Base-by-base conservation (phyloP, 1,140 invertebrate species). In the Campodea augens region DNA sequence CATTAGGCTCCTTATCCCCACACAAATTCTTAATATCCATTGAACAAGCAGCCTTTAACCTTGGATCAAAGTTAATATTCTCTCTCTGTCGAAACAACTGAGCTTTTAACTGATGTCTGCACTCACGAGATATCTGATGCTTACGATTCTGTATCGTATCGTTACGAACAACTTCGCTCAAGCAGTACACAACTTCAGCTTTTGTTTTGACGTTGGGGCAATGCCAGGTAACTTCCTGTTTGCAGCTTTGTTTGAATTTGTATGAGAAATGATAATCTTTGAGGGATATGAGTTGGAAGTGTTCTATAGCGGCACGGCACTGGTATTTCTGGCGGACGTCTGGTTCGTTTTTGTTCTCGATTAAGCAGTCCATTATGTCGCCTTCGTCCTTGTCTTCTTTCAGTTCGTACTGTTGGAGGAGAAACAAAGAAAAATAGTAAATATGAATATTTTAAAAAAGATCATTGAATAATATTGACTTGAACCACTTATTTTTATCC, bases 211-310 rank as follows among this genome's bases (percentile, higher is more conserved):
- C 43, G 45, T 46, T 45, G 52, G n/a, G 25, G 64, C 92, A 98
- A 60, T 78, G 79, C 51, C 76, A 68, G 39, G 77, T 67, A 1
- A 93, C 90, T 63, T 85, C 77, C 7, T 71, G 70, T 54, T 81
- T 78, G 55, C 93, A 98, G 1, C 88, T 82, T 57, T 90, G 77
- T 64, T 95, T 95, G 60, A 98, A 98, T 60, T 90, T 91, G 53
- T 81, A 84, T 19, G 81, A 90, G 60, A 98, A 98, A 56, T 78
- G 78, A 60, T 90, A 95, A 65, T 92, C 87, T 61, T 95, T 90
- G 46, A 97, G 62, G 5, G 86, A 82, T 40, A 95, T 83, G 37
- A 93, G 65, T 64, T 90, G 84, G 57, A 85, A 81, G 68, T 98
- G 92, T 63, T 98, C 91, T 22, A 98, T 81, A 46, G 88, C 88